Percentiles rank a stretch among this genome's conserved stretches.
Conservation (phyloP, 2,113 vertebrate genomes). For the Ctenomys sociabilis region DNA sequence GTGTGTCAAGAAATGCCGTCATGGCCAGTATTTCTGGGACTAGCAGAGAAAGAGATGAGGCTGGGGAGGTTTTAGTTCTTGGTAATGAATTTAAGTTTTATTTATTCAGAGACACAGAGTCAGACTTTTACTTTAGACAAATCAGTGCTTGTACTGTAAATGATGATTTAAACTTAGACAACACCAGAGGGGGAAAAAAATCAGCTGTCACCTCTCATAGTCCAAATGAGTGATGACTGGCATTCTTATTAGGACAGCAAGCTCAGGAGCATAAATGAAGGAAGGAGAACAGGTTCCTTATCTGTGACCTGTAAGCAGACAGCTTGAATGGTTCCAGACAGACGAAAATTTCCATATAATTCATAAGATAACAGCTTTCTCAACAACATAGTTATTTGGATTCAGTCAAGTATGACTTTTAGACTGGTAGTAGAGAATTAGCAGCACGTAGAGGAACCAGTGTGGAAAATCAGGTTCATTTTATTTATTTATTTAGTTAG, state of each 20-base stretch:
- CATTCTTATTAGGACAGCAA: neutral
- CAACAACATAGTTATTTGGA: neutral
- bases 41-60: neutral
- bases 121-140: neutral
- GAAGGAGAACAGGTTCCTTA: neutral
- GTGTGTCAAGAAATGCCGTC: neutral
- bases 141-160: too few relatives aligned
- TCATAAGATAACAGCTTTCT: neutral
- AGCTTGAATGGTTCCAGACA: neutral
- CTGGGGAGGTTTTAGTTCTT: neutral
- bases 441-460: neutral
- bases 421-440: neutral
- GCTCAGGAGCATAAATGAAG: neutral
- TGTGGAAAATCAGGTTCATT: neutral
- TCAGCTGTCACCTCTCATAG: neutral
- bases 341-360: neutral
- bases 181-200: neutral
- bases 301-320: neutral
- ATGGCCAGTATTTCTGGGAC: neutral
- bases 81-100: neutral
- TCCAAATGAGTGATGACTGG: neutral
- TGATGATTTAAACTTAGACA: neutral
- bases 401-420: neutral
- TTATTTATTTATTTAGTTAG: too few relatives aligned
- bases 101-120: neutral